Base-by-base conservation (phyloP, 2,113 vertebrate genomes). In the Leptocoma aspasia region DNA sequence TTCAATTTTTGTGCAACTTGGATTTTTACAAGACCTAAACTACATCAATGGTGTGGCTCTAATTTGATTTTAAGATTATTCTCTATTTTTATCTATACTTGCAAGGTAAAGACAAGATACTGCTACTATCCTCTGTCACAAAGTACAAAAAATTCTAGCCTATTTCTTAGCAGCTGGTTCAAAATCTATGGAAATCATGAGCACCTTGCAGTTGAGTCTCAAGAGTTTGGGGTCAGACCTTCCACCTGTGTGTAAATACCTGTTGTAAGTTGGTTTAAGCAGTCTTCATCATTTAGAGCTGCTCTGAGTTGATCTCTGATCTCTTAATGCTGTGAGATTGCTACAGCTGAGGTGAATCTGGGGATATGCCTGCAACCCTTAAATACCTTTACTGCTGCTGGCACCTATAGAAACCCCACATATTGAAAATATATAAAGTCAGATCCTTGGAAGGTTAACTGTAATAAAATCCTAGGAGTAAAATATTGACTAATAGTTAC, bases 1-100 rank as follows among this genome's bases (percentile, higher is more conserved):
- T 94, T 96, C 69, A 93, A 39, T 94, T 94, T 94, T 86, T 92
- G 39, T 79, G 41, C 42, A 84, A 93, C 37, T 77, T 95, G 39
- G n/a, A 66, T 91, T 92, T 94, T 90, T 86, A 75, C 53, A 93
- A 71, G 80, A 72, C 53, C 30, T 93, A 42, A 75, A 16, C 35
- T 49, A 69, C 15, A 60, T 56, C 45, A 41, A 0, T 64, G 53
- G 7, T 75, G 33, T 37, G 69, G n/a, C 41, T 89, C 45, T 86
- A 71, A 87, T 70, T 80, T 79, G 61, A 65, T 91, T 16, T 73
- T 80, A 26, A 66, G 76, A 78, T 52, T 24, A n/a, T 49, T 26
- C 10, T 37, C 4, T 56, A 14, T 72, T 92, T 94, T 65, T 13
- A 49, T 53, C 37, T 65, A 21, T 49, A 33, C 2, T 28, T 88